A percentile compares a stretch with the other conserved stretches of the same genome.
These are phyloP conservation scores for Gadopsis marmoratus DNA, from an alignment of 2,797 vertebrate genomes.

Conservation along the genomic window DNA sequence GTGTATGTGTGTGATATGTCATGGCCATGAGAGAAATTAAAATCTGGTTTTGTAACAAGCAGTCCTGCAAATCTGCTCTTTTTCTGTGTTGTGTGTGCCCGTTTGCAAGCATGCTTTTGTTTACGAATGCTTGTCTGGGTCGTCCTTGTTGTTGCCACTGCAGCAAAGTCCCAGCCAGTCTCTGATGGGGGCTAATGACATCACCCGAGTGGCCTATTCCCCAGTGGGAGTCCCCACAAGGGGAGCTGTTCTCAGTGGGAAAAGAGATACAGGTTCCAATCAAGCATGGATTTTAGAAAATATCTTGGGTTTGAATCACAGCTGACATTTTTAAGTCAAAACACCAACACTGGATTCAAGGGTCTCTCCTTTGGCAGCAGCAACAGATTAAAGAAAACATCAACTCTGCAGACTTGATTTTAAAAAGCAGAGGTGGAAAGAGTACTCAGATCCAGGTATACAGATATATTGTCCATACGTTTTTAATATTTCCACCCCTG, in stretches of 20 bases:
- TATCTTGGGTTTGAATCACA: no score
- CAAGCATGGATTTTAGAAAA: constrained; percentile 6
- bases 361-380: not conserved
- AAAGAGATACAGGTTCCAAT: constrained; percentile 7
- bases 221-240: constrained; percentile 20
- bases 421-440: not conserved
- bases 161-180: constrained; percentile 26
- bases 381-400: not conserved
- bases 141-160: constrained; percentile 17
- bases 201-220: constrained; percentile 28
- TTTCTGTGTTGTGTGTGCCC: not conserved
- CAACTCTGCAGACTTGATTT: not conserved
- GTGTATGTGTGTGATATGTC: constrained; percentile 7
- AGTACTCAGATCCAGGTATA: not conserved
- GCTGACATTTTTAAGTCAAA: not conserved
- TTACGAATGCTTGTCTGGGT: not conserved
- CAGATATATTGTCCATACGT: no score
- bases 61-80: constrained; percentile 21
- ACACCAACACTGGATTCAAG: not conserved
- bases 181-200: constrained; percentile 34
- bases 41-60: constrained; percentile 24
- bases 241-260: constrained; percentile 30
- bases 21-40: constrained; percentile 18
- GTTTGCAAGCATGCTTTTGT: constrained; percentile 2
- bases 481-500: no score